These are phyloP conservation scores for Casuarius casuarius DNA, from an alignment of 2,113 vertebrate species.

Conservation along the genomic window DNA sequence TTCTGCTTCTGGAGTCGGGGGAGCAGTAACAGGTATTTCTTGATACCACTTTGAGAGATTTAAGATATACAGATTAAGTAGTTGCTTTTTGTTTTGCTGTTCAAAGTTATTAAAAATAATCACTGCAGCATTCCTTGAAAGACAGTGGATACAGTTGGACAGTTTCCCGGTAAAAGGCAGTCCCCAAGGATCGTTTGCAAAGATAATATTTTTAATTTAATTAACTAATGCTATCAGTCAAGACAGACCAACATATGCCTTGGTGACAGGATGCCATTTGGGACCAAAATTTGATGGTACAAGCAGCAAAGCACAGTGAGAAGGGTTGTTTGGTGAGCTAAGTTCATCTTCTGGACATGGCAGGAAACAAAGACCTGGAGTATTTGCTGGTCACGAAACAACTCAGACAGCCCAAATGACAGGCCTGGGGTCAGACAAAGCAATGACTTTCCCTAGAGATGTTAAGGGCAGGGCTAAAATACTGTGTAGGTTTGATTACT, in stretches of 20 bases:
- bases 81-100: neutral
- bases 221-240: neutral
- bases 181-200: neutral
- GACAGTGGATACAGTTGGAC: neutral
- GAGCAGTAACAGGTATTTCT: neutral
- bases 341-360: neutral
- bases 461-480: neutral
- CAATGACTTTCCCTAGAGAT: neutral
- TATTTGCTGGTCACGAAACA: neutral
- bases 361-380: neutral
- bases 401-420: neutral
- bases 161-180: neutral
- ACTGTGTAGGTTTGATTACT: neutral
- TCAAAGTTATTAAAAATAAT: constrained; percentile 11
- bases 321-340: neutral
- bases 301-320: neutral
- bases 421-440: neutral
- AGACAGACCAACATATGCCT: neutral
- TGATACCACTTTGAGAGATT: neutral
- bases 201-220: constrained; percentile 35
- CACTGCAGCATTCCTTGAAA: neutral
- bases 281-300: neutral
- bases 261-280: neutral
- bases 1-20: neutral
- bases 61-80: neutral